phyloP scores from a whole-genome alignment of 2,797 vertebrate genomes.

The Microtus agrestis region DNA sequence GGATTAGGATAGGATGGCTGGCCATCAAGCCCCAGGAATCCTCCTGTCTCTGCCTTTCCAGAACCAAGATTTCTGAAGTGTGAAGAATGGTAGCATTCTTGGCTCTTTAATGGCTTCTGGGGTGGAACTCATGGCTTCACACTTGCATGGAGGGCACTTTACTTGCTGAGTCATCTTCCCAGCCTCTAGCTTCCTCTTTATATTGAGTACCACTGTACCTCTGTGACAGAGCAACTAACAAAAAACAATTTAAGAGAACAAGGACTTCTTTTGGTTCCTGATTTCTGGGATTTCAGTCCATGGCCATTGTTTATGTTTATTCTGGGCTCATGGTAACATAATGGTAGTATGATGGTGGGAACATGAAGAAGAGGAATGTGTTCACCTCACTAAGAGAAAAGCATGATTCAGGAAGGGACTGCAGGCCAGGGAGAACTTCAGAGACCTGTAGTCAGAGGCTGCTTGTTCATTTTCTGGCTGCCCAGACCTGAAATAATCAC shows the following conservation, averaged over 20 bases:
- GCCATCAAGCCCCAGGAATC: not conserved
- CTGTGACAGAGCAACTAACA: not conserved
- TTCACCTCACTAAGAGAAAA: not conserved
- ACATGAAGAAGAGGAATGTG: not conserved
- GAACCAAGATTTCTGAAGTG: not conserved
- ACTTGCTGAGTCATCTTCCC: not conserved
- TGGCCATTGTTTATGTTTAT: not conserved
- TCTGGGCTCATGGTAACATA: not conserved
- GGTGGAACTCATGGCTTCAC: not conserved
- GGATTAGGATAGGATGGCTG: not conserved
- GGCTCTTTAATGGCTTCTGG: not conserved
- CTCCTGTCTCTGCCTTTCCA: not conserved
- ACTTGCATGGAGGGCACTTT: not conserved
- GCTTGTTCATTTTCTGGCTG: too few relatives aligned
- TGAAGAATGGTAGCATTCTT: not conserved
- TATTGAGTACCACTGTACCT: not conserved
- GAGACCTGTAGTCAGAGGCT: too few relatives aligned
- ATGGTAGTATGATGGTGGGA: not conserved
- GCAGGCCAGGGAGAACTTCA: not conserved
- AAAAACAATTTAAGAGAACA: not conserved
- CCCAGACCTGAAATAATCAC: too few relatives aligned
- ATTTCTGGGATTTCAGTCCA: not conserved
- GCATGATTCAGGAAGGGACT: not conserved
- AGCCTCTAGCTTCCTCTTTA: not conserved
- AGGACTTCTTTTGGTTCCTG: not conserved